A percentile compares a stretch with the other conserved stretches of the same genome.
phyloP scores from a whole-genome alignment of 2,888 invertebrate species.

The Clepsis dumicolana region DNA sequence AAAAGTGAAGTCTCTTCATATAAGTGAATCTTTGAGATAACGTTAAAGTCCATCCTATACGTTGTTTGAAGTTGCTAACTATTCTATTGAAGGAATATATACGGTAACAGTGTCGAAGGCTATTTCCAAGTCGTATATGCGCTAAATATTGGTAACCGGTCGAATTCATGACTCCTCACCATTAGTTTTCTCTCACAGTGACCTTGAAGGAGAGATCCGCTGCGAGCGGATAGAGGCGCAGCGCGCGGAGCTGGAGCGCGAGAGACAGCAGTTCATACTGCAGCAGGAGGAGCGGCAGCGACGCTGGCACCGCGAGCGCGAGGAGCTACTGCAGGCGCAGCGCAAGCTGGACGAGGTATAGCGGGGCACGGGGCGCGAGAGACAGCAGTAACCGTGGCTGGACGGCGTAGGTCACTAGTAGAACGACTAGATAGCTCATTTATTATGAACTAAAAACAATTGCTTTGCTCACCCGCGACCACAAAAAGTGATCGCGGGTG shows the following conservation, averaged over 20 bases:
- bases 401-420: too few relatives aligned
- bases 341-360: slow-evolving; percentile 88
- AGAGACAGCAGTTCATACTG: slow-evolving; percentile 87
- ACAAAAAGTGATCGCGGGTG: too few relatives aligned
- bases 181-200: slow-evolving; percentile 57
- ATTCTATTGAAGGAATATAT: neutral
- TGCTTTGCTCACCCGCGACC: too few relatives aligned
- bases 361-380: too few relatives aligned
- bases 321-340: slow-evolving; percentile 89
- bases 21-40: neutral
- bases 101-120: neutral
- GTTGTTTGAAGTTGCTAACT: neutral
- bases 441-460: too few relatives aligned
- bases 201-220: slow-evolving; percentile 78
- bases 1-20: too few relatives aligned
- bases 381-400: too few relatives aligned
- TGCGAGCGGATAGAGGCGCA: slow-evolving; percentile 89
- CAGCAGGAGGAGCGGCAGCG: slow-evolving; percentile 83
- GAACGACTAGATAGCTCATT: too few relatives aligned
- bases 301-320: slow-evolving; percentile 82
- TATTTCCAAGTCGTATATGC: neutral
- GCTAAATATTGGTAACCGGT: neutral
- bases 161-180: neutral
- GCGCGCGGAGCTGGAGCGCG: slow-evolving; percentile 84
- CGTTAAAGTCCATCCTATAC: neutral